A percentile compares a stretch with the other conserved stretches of the same genome.
phyloP scores from a whole-genome alignment of 2,888 invertebrate species.

The Cabera pusaria region DNA sequence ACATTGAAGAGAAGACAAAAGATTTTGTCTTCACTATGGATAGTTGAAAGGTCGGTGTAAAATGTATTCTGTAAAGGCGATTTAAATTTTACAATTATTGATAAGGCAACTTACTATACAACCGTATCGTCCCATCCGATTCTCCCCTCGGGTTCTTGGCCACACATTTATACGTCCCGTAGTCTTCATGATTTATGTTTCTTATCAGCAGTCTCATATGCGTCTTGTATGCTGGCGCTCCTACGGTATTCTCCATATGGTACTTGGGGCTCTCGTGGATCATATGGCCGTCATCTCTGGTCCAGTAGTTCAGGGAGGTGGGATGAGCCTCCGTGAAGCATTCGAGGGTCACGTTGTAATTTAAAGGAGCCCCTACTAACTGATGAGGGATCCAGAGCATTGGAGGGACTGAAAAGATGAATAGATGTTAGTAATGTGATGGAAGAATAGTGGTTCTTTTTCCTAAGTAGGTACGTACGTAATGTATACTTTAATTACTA shows the following conservation, averaged over 20 bases:
- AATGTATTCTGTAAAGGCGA: too few species aligned
- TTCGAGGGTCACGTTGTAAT: conserved; percentile 92
- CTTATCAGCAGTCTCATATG: conserved; percentile 93
- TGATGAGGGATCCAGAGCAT: conserved; percentile 97
- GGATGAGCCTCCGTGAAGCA: conserved; percentile 96
- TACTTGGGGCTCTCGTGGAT: conserved; percentile 93
- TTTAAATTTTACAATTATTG: too few species aligned
- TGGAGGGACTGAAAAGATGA: conserved; percentile 88
- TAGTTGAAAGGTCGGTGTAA: too few species aligned
- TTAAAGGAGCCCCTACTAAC: conserved; percentile 92
- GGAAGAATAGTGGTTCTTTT: too few species aligned
- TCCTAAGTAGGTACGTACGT: too few species aligned
- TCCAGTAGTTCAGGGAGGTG: conserved; percentile 95
- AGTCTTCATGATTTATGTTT: conserved; percentile 90
- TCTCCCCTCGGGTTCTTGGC: conserved; percentile 96
- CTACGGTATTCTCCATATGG: conserved; percentile 88
- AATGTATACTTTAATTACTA: too few species aligned
- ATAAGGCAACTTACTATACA: conserved; percentile 96
- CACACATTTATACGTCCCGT: conserved; percentile 93
- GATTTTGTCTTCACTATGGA: too few species aligned
- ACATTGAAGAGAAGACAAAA: too few species aligned
- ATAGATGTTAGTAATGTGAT: neutral
- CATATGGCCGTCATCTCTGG: conserved; percentile 93
- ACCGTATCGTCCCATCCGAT: conserved; percentile 93
- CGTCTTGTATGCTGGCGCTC: conserved; percentile 90